Evolutionary conservation across 2,888 invertebrate genomes (phyloP).

Genomic region (Acholoe squamosa): DNA sequence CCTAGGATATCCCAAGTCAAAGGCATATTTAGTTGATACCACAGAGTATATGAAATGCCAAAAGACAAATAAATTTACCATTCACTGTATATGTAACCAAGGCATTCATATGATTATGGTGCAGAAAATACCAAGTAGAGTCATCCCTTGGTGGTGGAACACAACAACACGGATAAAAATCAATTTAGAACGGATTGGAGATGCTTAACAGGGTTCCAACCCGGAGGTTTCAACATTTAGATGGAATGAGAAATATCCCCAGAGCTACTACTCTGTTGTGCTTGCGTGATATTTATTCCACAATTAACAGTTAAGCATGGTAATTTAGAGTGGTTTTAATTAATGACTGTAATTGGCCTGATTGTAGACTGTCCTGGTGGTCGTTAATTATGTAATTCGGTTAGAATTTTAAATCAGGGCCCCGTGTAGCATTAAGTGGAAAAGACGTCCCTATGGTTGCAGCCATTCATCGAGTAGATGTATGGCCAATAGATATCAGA

Average conservation of each 20-base stretch:
- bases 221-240: too few relatives aligned
- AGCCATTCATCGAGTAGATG: background rate
- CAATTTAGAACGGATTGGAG: background rate
- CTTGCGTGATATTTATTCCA: background rate
- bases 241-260: background rate
- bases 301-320: background rate
- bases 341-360: slow-evolving; percentile 4
- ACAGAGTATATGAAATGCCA: too few relatives aligned
- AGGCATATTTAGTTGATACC: too few relatives aligned
- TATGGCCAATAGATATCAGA: background rate
- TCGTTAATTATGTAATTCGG: background rate
- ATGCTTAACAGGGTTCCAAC: slow-evolving; percentile 8
- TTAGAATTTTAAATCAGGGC: background rate
- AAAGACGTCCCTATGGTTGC: background rate
- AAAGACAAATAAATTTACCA: too few relatives aligned
- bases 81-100: too few relatives aligned
- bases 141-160: background rate
- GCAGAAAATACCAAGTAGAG: background rate
- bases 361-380: background rate
- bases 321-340: background rate
- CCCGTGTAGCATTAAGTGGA: background rate
- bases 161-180: background rate
- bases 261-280: background rate
- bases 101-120: too few relatives aligned
- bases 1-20: too few relatives aligned